Base-by-base conservation (phyloP, 1,140 invertebrate genomes). In the Aethina tumida region DNA sequence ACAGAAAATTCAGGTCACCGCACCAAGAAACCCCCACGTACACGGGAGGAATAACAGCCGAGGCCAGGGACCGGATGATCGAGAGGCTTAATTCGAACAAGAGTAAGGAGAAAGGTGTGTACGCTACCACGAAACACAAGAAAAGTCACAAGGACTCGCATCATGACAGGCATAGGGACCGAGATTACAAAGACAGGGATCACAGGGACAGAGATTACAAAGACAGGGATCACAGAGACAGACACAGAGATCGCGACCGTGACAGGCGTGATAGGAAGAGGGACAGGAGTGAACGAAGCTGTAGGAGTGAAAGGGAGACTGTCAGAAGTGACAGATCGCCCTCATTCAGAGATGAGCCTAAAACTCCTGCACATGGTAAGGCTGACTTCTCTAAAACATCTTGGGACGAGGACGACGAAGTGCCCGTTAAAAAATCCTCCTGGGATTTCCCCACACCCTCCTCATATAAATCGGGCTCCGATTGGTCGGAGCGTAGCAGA, bases 371-470 rank as follows among this genome's bases (percentile, higher is more conserved):
- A 49, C 61, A 40, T 7, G 28, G 74, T 59, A 63, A 70, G 0
- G 70, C 80, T 63, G 80, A 84, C 66, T 68, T 76, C 16, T 80
- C 77, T 5, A 80, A 75, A 56, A 79, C 81, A 24, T 75, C 75
- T 6, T 97, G 93, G 93, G 93, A 97, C 56, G 89, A 92, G 58
- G 84, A 90, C 47, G 78, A 82, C 42, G 77, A 78, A 17, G 68
- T 71, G 2, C 76, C 77, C 9, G 51, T 55, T 5, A 75, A 68
- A 17, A 74, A 74, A 49, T 92, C 88, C 4, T 77, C 77, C 27
- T 97, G 93, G 91, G 94, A 97, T 65, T 77, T 88, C 55, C 90
- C 91, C 0, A 95, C 92, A 1, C 92, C 92, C 0, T 68, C 70
- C 44, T 58, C 72, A 2, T 65, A 70, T 33, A 67, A 64, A 22